Conservation (phyloP, 2,113 vertebrate species). For the Bubo scandiacus region DNA sequence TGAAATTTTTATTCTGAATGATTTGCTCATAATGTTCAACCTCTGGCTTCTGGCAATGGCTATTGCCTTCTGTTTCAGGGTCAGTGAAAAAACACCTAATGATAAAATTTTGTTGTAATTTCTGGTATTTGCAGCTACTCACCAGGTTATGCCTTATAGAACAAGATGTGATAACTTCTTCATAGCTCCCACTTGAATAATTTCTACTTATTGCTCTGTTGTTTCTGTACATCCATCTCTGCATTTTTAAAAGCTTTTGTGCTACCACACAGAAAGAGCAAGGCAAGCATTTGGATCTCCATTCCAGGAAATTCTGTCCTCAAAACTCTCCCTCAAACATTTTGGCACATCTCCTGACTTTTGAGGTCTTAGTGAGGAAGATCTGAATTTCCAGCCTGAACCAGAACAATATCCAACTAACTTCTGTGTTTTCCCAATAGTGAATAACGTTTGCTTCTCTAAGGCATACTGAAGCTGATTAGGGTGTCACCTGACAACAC, state of each 20-base stretch:
- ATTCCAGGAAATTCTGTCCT: not conserved
- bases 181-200: not conserved
- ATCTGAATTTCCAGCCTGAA: not conserved
- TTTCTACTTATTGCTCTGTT: not conserved
- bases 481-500: not conserved
- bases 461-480: not conserved
- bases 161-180: not conserved
- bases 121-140: not conserved
- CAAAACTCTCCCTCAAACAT: not conserved
- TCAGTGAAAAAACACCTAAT: not conserved
- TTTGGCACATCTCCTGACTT: not conserved
- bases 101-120: not conserved
- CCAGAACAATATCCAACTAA: not conserved
- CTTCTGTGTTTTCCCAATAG: not conserved
- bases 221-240: not conserved
- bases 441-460: not conserved
- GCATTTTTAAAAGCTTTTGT: not conserved
- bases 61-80: not conserved
- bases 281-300: not conserved
- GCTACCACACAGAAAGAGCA: not conserved
- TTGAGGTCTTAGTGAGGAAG: not conserved
- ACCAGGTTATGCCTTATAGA: not conserved
- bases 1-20: not conserved
- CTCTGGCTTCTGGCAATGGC: not conserved
- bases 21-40: not conserved